Evolutionary conservation across 2,797 vertebrate genomes (phyloP).

Genomic region (Hapalemur alaotrensis): DNA sequence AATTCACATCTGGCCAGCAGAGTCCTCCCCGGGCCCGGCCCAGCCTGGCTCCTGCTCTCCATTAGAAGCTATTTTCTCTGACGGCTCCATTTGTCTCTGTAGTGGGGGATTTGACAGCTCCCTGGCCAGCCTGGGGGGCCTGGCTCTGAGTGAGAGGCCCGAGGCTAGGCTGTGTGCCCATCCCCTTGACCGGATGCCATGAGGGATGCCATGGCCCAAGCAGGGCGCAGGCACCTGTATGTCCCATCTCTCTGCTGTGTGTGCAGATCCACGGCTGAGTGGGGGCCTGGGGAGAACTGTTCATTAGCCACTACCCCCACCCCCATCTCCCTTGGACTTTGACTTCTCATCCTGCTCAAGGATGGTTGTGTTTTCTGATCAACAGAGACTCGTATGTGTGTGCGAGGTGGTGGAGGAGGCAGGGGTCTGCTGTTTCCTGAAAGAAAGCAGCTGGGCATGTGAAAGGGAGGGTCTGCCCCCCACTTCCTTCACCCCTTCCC

Average conservation of each 20-base stretch:
- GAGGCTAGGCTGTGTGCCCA: conserved; percentile 85
- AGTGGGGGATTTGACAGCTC: conserved; percentile 92
- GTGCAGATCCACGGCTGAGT: neutral
- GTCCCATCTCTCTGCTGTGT: neutral
- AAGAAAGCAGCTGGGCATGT: conserved; percentile 62
- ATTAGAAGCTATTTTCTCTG: conserved; percentile 97
- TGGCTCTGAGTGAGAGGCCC: conserved; percentile 88
- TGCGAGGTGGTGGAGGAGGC: neutral
- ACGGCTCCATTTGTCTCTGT: conserved; percentile 97
- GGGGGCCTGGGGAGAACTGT: neutral
- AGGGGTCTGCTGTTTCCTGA: conserved; percentile 53
- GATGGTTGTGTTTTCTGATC: neutral
- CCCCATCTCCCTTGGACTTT: neutral
- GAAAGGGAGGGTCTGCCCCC: neutral
- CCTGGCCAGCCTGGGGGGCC: conserved; percentile 87
- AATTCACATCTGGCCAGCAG: conserved; percentile 92
- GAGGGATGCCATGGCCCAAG: neutral
- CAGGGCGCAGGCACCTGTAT: conserved; percentile 48
- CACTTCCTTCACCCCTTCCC: conserved; percentile 12
- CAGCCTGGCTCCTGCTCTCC: conserved; percentile 87
- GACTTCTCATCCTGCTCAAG: neutral
- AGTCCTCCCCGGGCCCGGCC: conserved; percentile 77
- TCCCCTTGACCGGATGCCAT: conserved; percentile 79
- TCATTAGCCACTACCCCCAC: neutral
- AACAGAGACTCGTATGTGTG: neutral